Evolutionary conservation across 1,140 invertebrate genomes (phyloP), one percentile per base, ranked within the genome.

Genomic region (Orchesella cincta): DNA sequence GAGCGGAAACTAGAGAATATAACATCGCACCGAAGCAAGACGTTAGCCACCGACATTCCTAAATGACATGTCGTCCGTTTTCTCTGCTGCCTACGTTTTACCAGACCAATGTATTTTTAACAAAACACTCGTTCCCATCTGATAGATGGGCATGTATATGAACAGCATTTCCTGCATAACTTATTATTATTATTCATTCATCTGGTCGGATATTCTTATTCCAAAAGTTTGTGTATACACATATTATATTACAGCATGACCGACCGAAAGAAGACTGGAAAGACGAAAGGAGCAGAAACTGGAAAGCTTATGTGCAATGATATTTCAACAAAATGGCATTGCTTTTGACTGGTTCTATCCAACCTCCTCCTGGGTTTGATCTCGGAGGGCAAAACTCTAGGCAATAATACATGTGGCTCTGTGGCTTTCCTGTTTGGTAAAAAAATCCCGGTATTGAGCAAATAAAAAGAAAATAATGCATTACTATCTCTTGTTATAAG

Each of bases 61-160:
- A 57, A 57, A 57, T 57, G 52, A 57, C 52, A 57, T 57, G 52
- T 57, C 52, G 14, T 57, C 52, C 52, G 52, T n/a, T 46, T 46
- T 46, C 39, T 46, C 39, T 18, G 5, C 18, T 46, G 5, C 39
- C 18, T 46, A 46, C 18, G 5, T 46, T 46, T 46, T 46, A 5
- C 39, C 39, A 46, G 18, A 46, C 5, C 18, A 46, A 46, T 5
- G 5, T 46, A 46, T 18, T 8, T 18, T 46, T 46, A 8, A 46
- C 39, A 46, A 46, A 8, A 8, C 39, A n/a, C n/a, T n/a, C 18
- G 18, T 46, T 46, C 18, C 5, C 39, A 8, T 46, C 5, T 46
- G 39, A 8, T 8, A 8, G 39, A 8, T 5, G 18, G 39, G 39
- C 39, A 8, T 46, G 39, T 46, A 46, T 5, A 5, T 18, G 39